Evolutionary conservation across 2,797 vertebrate genomes (phyloP).

Genomic region (Phyllotis vaccarum): DNA sequence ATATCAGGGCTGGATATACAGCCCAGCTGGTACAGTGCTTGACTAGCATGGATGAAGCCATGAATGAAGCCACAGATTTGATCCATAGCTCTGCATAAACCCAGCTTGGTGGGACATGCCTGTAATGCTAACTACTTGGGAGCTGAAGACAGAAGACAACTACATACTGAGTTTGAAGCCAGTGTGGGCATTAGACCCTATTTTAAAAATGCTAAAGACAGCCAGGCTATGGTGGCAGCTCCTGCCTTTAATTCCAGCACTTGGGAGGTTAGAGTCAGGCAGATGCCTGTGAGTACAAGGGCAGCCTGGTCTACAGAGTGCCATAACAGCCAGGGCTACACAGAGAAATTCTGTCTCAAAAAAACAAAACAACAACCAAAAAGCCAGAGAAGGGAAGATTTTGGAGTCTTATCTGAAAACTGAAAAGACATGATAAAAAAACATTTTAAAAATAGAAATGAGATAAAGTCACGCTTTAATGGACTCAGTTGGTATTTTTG

Average conservation of each 20-base stretch:
- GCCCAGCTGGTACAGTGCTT: background rate
- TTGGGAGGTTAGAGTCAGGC: background rate
- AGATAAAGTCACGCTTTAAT: conserved; percentile 29
- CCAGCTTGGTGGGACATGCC: background rate
- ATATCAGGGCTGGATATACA: background rate
- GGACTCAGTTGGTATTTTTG: conserved; percentile 4
- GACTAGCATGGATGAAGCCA: background rate
- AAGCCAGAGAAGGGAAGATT: background rate
- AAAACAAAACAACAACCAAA: background rate
- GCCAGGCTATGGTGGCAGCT: background rate
- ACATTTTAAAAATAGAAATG: background rate
- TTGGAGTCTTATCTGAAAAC: conserved; percentile 11
- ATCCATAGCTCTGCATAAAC: background rate
- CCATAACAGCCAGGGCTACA: background rate
- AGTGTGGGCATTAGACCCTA: background rate
- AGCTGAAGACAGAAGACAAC: background rate
- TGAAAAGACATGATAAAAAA: conserved; percentile 43
- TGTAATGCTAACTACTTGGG: background rate
- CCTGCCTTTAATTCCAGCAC: background rate
- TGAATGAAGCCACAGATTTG: too few relatives aligned
- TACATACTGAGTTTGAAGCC: background rate
- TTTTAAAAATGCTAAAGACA: background rate
- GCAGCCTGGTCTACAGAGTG: background rate
- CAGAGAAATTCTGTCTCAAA: background rate
- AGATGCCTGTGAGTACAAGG: background rate